Conservation (phyloP, 2,888 invertebrate genomes). For the Epirrhoe tristata region DNA sequence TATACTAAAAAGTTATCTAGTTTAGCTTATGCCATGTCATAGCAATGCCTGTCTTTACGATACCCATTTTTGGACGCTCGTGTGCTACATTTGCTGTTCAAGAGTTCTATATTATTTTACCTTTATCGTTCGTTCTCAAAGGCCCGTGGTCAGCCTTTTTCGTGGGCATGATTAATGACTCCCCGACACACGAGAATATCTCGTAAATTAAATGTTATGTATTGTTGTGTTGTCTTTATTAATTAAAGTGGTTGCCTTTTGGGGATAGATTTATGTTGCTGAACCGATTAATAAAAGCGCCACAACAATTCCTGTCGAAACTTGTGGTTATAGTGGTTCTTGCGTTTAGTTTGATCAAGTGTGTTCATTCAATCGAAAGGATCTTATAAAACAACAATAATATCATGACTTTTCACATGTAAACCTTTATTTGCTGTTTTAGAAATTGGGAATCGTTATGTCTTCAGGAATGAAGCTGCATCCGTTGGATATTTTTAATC, state of each 20-base stretch:
- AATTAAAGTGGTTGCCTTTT: slow-evolving; percentile 33
- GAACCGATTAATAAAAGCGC: slow-evolving; percentile 10
- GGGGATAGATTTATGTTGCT: slow-evolving; percentile 15
- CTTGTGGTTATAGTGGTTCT: slow-evolving; percentile 2
- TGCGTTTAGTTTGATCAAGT: slow-evolving; percentile 5
- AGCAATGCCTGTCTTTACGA: slow-evolving; percentile 1
- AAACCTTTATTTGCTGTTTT: neutral
- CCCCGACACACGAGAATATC: slow-evolving; percentile 33
- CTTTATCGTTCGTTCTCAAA: slow-evolving; percentile 11
- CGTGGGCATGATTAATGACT: slow-evolving; percentile 40
- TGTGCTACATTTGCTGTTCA: neutral
- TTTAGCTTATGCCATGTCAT: slow-evolving; percentile 3
- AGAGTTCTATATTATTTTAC: slow-evolving; percentile 17
- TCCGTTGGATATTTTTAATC: slow-evolving; percentile 3
- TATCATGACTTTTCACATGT: neutral
- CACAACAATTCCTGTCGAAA: slow-evolving; percentile 11
- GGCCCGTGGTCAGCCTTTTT: slow-evolving; percentile 39
- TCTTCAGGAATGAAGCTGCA: neutral
- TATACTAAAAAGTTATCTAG: slow-evolving; percentile 2
- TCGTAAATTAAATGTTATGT: slow-evolving; percentile 44
- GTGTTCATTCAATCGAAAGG: neutral
- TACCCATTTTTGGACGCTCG: slow-evolving; percentile 3
- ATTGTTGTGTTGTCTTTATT: slow-evolving; percentile 37
- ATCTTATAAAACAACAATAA: neutral
- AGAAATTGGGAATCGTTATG: neutral